phyloP scores from a whole-genome alignment of 2,797 vertebrate species.

The Erethizon dorsatum region DNA sequence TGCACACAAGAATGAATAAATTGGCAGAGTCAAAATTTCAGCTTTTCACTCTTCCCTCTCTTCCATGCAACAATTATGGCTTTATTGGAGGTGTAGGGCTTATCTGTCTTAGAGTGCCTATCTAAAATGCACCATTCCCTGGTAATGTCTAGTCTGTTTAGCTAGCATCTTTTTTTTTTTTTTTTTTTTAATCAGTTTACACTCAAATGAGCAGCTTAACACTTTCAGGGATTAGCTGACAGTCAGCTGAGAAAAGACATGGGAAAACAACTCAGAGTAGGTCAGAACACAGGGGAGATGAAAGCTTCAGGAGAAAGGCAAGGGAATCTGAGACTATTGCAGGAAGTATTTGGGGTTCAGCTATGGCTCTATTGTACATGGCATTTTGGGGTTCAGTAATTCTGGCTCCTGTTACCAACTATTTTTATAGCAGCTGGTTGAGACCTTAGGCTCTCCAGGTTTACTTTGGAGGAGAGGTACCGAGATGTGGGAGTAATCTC shows the following conservation, averaged over 20 bases:
- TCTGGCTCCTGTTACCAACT: not conserved
- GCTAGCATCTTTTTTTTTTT: constrained; percentile 22
- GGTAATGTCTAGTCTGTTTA: constrained; percentile 67
- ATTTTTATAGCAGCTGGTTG: constrained; percentile 69
- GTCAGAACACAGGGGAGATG: not conserved
- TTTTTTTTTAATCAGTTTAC: constrained; percentile 60
- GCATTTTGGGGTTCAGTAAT: not conserved
- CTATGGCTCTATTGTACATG: fast-evolving
- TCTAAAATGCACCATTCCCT: constrained; percentile 60
- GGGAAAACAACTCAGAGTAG: not conserved
- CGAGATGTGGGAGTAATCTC: constrained; percentile 75
- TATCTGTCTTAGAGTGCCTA: constrained; percentile 23
- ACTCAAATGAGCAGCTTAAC: constrained; percentile 69
- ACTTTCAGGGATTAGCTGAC: constrained; percentile 69
- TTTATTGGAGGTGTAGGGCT: constrained; percentile 15
- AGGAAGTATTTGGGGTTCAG: not conserved
- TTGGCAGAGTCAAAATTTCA: not conserved
- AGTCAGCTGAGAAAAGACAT: not conserved
- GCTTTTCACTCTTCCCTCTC: not conserved
- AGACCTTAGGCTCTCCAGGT: constrained; percentile 9
- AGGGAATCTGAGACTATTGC: not conserved
- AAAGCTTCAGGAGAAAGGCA: not conserved
- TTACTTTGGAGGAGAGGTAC: constrained; percentile 72
- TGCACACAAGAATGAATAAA: not conserved
- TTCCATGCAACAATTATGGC: not conserved